These are phyloP conservation scores for Acheta domesticus DNA, from an alignment of 2,888 invertebrate species.

Conservation along the genomic window DNA sequence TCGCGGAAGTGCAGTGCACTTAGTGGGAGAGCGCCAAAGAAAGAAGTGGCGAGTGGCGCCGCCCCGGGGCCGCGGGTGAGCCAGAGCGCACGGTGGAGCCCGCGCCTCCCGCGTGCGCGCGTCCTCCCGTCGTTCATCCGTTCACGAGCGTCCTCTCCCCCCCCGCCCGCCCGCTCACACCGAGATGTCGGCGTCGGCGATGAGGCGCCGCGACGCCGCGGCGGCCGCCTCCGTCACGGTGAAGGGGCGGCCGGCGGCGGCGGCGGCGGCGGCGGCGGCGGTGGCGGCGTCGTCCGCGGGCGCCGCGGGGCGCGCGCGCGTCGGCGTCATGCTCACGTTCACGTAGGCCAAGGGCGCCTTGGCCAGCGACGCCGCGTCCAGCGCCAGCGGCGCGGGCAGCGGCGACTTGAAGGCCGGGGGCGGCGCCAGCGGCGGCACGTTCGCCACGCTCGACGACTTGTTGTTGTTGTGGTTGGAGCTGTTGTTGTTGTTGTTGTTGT, in stretches of 20 bases:
- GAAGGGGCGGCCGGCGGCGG: conserved; percentile 39
- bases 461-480: conserved; percentile 33
- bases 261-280: conserved; percentile 27
- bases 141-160: not conserved
- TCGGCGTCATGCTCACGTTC: conserved; percentile 32
- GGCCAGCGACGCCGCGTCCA: conserved; percentile 46
- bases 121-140: not conserved
- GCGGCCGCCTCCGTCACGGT: conserved; percentile 5
- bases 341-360: conserved; percentile 35
- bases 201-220: not conserved
- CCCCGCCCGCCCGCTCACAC: not conserved
- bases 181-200: not conserved
- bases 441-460: not conserved
- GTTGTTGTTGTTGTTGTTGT: conserved; percentile 19
- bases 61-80: too few species aligned
- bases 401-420: not conserved
- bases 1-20: too few species aligned
- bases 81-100: not conserved
- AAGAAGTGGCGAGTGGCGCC: too few species aligned
- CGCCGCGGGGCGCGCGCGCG: conserved; percentile 19
- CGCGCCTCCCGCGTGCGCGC: not conserved
- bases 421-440: not conserved
- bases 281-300: conserved; percentile 37
- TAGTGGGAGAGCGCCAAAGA: too few species aligned
- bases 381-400: conserved; percentile 46